phyloP scores from a whole-genome alignment of 2,888 invertebrate genomes.

The Meta bourneti region DNA sequence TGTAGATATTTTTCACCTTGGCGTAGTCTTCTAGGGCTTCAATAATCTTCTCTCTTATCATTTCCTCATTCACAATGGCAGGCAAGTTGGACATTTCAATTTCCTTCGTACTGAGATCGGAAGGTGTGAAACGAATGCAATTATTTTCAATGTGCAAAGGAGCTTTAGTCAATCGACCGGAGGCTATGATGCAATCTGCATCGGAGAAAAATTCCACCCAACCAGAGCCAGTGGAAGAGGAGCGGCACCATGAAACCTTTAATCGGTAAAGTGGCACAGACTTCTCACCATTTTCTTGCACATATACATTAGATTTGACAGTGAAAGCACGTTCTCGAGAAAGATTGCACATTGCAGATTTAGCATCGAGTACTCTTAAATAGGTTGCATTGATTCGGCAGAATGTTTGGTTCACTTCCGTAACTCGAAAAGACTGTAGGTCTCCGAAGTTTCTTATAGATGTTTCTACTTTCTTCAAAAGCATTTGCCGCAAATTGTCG shows the following conservation, averaged over 20 bases:
- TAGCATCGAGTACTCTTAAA: constrained; percentile 42
- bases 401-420: background rate
- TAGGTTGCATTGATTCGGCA: constrained; percentile 37
- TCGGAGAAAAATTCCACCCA: constrained; percentile 49
- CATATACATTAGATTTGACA: constrained; percentile 7
- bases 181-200: constrained; percentile 55
- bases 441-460: constrained; percentile 32
- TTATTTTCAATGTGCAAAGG: constrained; percentile 52
- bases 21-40: background rate
- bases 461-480: constrained; percentile 6
- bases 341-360: constrained; percentile 35
- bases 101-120: background rate
- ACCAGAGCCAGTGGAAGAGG: constrained; percentile 44
- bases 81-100: constrained; percentile 66
- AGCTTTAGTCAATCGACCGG: constrained; percentile 27
- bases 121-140: constrained; percentile 39
- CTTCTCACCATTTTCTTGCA: constrained; percentile 10
- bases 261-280: constrained; percentile 41
- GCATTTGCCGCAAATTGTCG: background rate
- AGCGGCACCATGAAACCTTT: constrained; percentile 45
- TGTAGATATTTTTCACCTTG: constrained; percentile 14
- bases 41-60: background rate
- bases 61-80: background rate
- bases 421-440: constrained; percentile 4
- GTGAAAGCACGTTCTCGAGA: background rate